Percentiles rank a stretch among this genome's conserved stretches.
phyloP scores from a whole-genome alignment of 2,888 invertebrate species.

The Lysandra coridon region DNA sequence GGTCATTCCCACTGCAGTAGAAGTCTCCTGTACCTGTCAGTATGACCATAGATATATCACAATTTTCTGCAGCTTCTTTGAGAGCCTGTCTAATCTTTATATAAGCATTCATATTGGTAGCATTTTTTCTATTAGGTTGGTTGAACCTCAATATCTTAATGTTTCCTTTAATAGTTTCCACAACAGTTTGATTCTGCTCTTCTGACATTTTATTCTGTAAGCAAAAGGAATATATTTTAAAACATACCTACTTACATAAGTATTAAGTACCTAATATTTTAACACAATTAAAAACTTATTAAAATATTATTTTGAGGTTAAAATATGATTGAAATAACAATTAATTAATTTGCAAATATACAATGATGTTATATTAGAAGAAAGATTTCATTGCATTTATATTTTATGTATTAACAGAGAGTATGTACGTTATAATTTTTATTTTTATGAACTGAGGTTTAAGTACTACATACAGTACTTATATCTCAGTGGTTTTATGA shows the following conservation, averaged over 20 bases:
- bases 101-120: slow-evolving; percentile 86
- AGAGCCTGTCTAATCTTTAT: slow-evolving; percentile 82
- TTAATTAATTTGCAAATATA: no score
- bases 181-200: slow-evolving; percentile 48
- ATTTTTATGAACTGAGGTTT: no score
- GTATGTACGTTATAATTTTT: no score
- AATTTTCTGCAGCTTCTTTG: slow-evolving; percentile 84
- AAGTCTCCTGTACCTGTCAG: slow-evolving; percentile 90
- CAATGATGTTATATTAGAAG: no score
- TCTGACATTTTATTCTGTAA: slow-evolving; percentile 42
- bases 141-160: slow-evolving; percentile 83
- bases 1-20: slow-evolving; percentile 93
- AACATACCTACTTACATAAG: not conserved
- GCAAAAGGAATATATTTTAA: not conserved
- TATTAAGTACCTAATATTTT: not conserved
- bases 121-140: slow-evolving; percentile 90
- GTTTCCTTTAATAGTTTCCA: slow-evolving; percentile 52
- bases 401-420: no score
- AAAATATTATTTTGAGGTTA: no score
- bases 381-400: no score
- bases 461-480: no score
- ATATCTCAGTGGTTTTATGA: no score
- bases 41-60: slow-evolving; percentile 84
- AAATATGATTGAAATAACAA: no score
- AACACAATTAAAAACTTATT: no score